Evolutionary conservation across 2,113 vertebrate species (phyloP).

Genomic region (Alligator mississippiensis): DNA sequence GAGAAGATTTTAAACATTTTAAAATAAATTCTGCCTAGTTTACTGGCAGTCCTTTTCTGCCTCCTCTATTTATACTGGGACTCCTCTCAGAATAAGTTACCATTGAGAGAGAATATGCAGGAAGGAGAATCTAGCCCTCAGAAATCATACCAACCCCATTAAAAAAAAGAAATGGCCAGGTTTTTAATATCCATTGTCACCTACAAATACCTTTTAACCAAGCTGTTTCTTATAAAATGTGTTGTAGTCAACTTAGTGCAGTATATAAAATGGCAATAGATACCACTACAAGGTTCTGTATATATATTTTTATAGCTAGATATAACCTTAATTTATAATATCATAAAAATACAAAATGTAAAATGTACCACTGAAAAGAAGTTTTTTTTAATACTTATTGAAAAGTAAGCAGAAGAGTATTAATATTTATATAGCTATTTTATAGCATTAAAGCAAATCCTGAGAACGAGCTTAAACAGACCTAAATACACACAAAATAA

Average conservation of each 20-base stretch:
- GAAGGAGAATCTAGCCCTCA: constrained; percentile 6
- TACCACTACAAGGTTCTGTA: not conserved
- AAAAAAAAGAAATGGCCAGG: not conserved
- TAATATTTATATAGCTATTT: constrained; percentile 16
- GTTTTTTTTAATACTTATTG: not conserved
- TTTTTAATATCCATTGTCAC: not conserved
- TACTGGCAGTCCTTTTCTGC: not conserved
- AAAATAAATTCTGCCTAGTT: constrained; percentile 46
- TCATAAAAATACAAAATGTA: constrained; percentile 29
- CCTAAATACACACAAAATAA: not conserved
- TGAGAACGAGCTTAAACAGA: not conserved
- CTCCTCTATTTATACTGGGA: not conserved
- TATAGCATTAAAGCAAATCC: not conserved
- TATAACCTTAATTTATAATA: constrained; percentile 50
- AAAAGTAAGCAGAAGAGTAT: not conserved
- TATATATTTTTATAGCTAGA: constrained; percentile 8
- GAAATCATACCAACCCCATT: not conserved
- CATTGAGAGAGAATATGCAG: not conserved
- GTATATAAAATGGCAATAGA: constrained; percentile 39
- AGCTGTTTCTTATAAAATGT: constrained; percentile 37
- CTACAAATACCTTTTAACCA: not conserved
- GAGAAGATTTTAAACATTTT: constrained; percentile 53
- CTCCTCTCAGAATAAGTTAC: constrained; percentile 17
- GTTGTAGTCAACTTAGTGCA: constrained; percentile 47
- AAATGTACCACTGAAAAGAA: constrained; percentile 24